Percentiles rank a stretch among this genome's conserved stretches.
Evolutionary conservation across 2,888 invertebrate genomes (phyloP).

Genomic region (Carterocephalus palaemon): DNA sequence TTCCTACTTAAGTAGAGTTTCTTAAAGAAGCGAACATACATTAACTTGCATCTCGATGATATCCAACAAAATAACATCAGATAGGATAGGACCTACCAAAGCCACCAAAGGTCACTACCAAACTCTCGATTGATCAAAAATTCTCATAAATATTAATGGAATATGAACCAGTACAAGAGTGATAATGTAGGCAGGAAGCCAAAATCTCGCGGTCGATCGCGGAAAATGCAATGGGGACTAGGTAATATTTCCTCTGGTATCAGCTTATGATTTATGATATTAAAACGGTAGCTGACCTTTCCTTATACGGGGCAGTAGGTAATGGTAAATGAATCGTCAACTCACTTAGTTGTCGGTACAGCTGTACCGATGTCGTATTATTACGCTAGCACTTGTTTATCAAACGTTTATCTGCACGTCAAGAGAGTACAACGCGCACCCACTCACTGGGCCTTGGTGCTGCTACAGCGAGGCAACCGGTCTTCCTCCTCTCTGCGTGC

Average conservation of each 20-base stretch:
- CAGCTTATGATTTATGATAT: background rate
- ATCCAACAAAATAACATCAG: too few species aligned
- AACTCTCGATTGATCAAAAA: background rate
- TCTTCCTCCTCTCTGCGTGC: too few species aligned
- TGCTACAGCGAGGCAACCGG: too few species aligned
- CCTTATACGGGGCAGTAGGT: too few species aligned
- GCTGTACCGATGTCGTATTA: slow-evolving; percentile 1
- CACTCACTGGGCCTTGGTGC: slow-evolving; percentile 24
- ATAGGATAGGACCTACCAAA: too few species aligned
- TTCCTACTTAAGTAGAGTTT: too few species aligned
- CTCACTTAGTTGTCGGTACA: slow-evolving; percentile 13
- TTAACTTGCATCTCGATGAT: too few species aligned
- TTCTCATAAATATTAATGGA: slow-evolving; percentile 16
- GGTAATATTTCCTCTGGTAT: slow-evolving; percentile 1
- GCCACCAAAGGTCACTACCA: background rate
- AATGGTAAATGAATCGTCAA: slow-evolving; percentile 3
- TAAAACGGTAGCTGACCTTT: slow-evolving; percentile 1
- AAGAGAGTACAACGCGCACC: slow-evolving; percentile 19
- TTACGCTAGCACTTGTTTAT: slow-evolving; percentile 2
- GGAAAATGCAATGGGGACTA: slow-evolving; percentile 1
- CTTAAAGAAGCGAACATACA: too few species aligned
- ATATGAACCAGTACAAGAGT: slow-evolving; percentile 8
- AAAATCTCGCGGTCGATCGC: slow-evolving; percentile 7
- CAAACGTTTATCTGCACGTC: slow-evolving; percentile 23
- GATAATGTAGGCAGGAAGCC: slow-evolving; percentile 17